Evolutionary conservation across 2,113 vertebrate genomes (phyloP).

Genomic region (Setophaga kirtlandii): DNA sequence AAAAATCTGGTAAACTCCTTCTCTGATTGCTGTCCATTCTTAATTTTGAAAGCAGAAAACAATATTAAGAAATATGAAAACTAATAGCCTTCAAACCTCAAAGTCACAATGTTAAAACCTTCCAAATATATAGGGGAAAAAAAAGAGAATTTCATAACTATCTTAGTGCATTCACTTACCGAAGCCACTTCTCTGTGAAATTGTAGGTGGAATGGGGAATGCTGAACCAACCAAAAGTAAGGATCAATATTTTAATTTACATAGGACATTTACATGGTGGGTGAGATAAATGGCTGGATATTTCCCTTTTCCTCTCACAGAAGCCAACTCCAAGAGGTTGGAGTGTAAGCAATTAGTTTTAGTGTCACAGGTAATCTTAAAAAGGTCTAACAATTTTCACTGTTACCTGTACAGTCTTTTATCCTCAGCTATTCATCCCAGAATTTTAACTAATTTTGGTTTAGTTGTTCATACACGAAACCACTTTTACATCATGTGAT

Average conservation of each 20-base stretch:
- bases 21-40: background rate
- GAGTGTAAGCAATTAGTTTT: background rate
- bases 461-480: background rate
- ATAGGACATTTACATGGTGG: conserved; percentile 14
- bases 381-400: background rate
- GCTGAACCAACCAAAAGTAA: background rate
- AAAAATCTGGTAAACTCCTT: background rate
- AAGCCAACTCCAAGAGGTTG: background rate
- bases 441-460: background rate
- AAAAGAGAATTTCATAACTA: background rate
- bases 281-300: conserved; percentile 5
- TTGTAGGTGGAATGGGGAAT: background rate
- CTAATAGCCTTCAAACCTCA: background rate
- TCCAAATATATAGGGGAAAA: background rate
- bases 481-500: background rate
- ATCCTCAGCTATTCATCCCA: background rate
- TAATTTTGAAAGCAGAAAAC: background rate
- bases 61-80: background rate
- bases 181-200: background rate
- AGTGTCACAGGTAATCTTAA: conserved; percentile 3
- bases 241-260: conserved; percentile 49
- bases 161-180: background rate
- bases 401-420: background rate
- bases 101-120: accelerated
- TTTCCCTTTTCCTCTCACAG: background rate